phyloP scores from a whole-genome alignment of 2,113 vertebrate genomes.

The human (Homo sapiens) region DNA sequence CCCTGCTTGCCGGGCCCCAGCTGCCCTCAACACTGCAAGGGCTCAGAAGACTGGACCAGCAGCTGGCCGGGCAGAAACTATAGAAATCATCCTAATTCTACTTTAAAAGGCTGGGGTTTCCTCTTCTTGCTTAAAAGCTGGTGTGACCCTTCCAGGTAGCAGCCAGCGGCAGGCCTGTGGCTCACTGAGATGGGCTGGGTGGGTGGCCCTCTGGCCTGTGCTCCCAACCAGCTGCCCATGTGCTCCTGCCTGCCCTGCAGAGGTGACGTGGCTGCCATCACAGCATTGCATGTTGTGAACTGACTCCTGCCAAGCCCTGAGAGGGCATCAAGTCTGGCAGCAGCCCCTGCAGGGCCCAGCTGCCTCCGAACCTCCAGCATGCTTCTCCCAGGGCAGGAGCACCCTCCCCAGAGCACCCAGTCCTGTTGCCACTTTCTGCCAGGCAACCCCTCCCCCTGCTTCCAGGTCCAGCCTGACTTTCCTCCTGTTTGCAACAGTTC shows the following conservation, averaged over 20 bases:
- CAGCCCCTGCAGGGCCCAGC: not conserved
- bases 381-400: not conserved
- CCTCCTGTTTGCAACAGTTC: not conserved
- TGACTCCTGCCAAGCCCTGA: not conserved
- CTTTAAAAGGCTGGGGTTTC: not conserved
- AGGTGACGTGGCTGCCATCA: not conserved
- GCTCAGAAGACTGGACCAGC: not conserved
- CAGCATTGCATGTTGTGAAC: not conserved
- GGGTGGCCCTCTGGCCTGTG: not conserved
- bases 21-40: not conserved
- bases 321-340: fast-evolving
- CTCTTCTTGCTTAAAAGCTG: not conserved
- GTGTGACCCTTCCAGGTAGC: not conserved
- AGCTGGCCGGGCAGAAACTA: not conserved
- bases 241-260: not conserved
- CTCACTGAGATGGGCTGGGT: not conserved
- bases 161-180: not conserved
- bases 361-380: not conserved
- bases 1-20: not conserved
- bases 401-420: not conserved
- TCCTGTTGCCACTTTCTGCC: not conserved
- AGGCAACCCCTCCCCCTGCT: not conserved
- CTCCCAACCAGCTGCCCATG: not conserved
- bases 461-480: no score
- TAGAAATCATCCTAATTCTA: not conserved